Evolutionary conservation across 2,888 invertebrate genomes (phyloP), one percentile per base, ranked within the genome.

Genomic region (Sesia bembeciformis): DNA sequence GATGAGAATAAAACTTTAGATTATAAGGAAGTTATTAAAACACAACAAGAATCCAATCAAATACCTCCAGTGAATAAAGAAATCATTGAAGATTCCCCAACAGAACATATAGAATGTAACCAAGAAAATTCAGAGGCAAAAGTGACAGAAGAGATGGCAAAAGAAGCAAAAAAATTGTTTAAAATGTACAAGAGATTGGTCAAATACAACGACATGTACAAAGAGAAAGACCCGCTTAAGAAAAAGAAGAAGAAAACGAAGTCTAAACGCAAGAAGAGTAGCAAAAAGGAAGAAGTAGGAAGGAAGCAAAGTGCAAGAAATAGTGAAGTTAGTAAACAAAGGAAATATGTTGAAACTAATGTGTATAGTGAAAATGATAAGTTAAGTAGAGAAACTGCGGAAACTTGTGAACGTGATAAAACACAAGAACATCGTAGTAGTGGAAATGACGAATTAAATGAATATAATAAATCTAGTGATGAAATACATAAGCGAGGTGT

Each of bases 151-250:
- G 73, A 72, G 60, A 81, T 90, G 77, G 84, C 81, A 49, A 88
- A 83, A 60, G 88, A 90, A 53, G 90, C 90, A 0, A 87, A 86
- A 60, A 77, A 84, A 52, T 58, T 90, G 4, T 58, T 90, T 49
- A 90, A 84, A 71, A 90, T 90, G 86, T 90, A 89, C 54, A 89
- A 82, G 57, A 82, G 76, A 52, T 58, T 90, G 46, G 56, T 90
- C 0, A 90, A 89, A 64, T 80, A 84, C 50, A 87, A 84, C 54
- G 78, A 85, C 53, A 77, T 84, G 52, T 72, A 66, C 42, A 77
- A 68, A 56, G 60, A 71, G 39, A 78, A 68, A 56, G 76, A 82
- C 59, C 73, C 77, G 0, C 75, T 64, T 54, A 83, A 72, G 56
- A 79, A 81, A 58, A 85, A 77, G 54, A 83, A 74, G 61, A 88